Evolutionary conservation across 2,888 invertebrate genomes (phyloP).

Genomic region (Alcis repandata): DNA sequence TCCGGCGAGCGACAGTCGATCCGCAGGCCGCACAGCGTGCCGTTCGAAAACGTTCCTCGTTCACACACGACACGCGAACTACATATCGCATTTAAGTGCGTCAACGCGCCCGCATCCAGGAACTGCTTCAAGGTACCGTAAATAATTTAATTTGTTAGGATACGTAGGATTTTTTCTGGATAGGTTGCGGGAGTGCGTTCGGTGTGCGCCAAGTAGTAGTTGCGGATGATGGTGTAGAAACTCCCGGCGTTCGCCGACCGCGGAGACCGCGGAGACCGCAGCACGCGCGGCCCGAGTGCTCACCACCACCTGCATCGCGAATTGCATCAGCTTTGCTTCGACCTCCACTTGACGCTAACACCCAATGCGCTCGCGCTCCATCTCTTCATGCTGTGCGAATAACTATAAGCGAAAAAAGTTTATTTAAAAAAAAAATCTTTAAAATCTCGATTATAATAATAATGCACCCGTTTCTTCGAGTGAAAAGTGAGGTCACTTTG

Average conservation of each 20-base stretch:
- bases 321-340: constrained; percentile 61
- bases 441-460: background rate
- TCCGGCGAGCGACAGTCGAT: constrained; percentile 76
- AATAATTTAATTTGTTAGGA: constrained; percentile 42
- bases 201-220: constrained; percentile 44
- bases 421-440: too few species aligned
- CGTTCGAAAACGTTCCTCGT: constrained; percentile 61
- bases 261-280: constrained; percentile 24
- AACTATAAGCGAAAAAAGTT: constrained; percentile 47
- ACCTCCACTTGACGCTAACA: constrained; percentile 53
- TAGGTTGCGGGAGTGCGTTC: constrained; percentile 46
- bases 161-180: constrained; percentile 16
- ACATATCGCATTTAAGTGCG: constrained; percentile 60
- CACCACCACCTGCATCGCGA: constrained; percentile 64
- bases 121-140: constrained; percentile 41
- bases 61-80: constrained; percentile 53
- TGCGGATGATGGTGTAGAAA: constrained; percentile 57
- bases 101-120: constrained; percentile 53
- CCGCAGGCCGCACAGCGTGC: constrained; percentile 63
- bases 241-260: constrained; percentile 60
- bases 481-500: constrained; percentile 6
- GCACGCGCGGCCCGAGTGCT: constrained; percentile 62
- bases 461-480: constrained; percentile 1
- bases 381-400: constrained; percentile 61
- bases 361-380: constrained; percentile 55